Evolutionary conservation across 2,888 invertebrate species (phyloP).

Genomic region (Timema cristinae): DNA sequence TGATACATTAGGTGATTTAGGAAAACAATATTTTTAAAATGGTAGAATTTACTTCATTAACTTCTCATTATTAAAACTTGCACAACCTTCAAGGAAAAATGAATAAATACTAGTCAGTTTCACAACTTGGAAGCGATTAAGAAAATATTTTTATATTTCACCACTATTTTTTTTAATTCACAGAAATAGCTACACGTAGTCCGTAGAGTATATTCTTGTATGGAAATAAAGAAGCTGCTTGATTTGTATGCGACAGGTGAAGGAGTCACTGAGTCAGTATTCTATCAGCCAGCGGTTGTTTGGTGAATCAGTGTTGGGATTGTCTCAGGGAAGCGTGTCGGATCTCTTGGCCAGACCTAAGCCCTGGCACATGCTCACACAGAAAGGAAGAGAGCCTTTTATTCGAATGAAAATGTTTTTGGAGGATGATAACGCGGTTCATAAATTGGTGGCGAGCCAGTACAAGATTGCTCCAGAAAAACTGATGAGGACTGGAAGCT

Average conservation of each 20-base stretch:
- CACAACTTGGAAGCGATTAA: too few species aligned
- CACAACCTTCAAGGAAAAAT: too few species aligned
- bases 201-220: too few species aligned
- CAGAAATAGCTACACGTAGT: too few species aligned
- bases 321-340: conserved; percentile 96
- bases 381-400: conserved; percentile 94
- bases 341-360: conserved; percentile 96
- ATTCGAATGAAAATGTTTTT: conserved; percentile 98
- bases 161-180: too few species aligned
- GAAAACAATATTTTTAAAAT: too few species aligned
- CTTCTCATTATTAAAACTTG: too few species aligned
- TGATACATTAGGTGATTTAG: too few species aligned
- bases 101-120: too few species aligned
- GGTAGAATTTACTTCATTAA: too few species aligned
- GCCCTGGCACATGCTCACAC: conserved; percentile 98
- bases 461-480: conserved; percentile 98
- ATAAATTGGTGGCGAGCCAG: conserved; percentile 92
- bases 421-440: conserved; percentile 92
- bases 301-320: conserved; percentile 95
- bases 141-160: too few species aligned
- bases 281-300: conserved; percentile 97
- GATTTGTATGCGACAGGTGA: conserved; percentile 54
- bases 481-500: conserved; percentile 92
- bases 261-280: conserved; percentile 91
- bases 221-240: too few species aligned